phyloP scores from a whole-genome alignment of 2,888 invertebrate species.

The Drosophila atripex region DNA sequence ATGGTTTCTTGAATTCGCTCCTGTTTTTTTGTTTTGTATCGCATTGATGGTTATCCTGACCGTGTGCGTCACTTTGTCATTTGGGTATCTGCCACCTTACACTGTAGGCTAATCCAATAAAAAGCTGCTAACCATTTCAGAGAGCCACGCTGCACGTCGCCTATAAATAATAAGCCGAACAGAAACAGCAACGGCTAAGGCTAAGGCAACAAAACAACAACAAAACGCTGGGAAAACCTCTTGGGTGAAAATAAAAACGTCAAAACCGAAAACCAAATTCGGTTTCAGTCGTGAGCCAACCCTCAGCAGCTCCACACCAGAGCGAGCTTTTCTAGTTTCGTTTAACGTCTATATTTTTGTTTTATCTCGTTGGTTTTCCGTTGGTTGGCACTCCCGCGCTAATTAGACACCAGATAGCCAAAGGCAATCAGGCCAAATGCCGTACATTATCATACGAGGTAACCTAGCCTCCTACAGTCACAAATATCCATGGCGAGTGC shows the following conservation, averaged over 20 bases:
- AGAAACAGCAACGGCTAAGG: conserved; percentile 34
- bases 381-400: conserved; percentile 52
- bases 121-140: conserved; percentile 63
- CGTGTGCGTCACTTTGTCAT: conserved; percentile 40
- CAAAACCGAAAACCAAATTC: conserved; percentile 43
- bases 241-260: conserved; percentile 30
- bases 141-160: conserved; percentile 41
- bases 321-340: conserved; percentile 47
- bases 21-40: conserved; percentile 6
- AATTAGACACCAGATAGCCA: conserved; percentile 42
- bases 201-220: conserved; percentile 36
- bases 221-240: conserved; percentile 52
- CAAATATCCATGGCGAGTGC: conserved; percentile 93
- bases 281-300: conserved; percentile 67
- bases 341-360: conserved; percentile 42
- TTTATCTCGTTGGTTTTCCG: conserved; percentile 16
- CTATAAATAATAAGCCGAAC: conserved; percentile 47
- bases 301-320: conserved; percentile 50
- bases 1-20: background rate
- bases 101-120: conserved; percentile 66
- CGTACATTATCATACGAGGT: conserved; percentile 95
- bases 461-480: conserved; percentile 94
- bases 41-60: conserved; percentile 46
- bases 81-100: conserved; percentile 44
- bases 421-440: conserved; percentile 86